phyloP scores from a whole-genome alignment of 2,113 vertebrate species.

The Peucedramus taeniatus region DNA sequence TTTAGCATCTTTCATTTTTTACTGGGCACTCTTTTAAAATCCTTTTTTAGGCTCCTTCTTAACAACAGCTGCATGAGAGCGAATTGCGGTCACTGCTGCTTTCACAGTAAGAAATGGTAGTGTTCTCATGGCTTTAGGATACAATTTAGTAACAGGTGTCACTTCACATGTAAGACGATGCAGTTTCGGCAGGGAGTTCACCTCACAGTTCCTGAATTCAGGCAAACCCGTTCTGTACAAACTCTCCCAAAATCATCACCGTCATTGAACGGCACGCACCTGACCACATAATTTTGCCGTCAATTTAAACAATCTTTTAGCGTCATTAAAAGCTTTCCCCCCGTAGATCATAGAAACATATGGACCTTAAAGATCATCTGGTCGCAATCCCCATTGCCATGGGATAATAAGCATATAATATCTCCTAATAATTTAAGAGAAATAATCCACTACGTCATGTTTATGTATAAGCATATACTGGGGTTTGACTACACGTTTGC shows the following conservation, averaged over 20 bases:
- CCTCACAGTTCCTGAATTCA: too few species aligned
- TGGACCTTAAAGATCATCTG: background rate
- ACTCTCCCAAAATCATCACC: rapidly evolving
- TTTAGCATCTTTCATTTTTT: background rate
- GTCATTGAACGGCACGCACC: rapidly evolving
- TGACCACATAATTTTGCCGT: rapidly evolving
- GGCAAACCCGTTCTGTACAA: background rate
- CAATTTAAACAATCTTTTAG: background rate
- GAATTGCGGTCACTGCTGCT: background rate
- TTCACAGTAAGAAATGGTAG: background rate
- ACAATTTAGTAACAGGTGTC: background rate
- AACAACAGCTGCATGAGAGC: background rate
- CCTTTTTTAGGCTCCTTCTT: background rate
- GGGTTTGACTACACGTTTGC: rapidly evolving
- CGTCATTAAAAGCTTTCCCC: background rate
- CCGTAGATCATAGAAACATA: background rate
- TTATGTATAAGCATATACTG: rapidly evolving
- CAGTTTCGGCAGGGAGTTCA: background rate
- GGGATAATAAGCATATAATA: background rate
- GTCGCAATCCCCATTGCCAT: background rate
- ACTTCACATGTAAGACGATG: rapidly evolving
- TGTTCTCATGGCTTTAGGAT: background rate
- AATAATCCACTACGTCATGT: rapidly evolving
- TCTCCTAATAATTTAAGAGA: background rate
- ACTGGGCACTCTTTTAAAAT: background rate